Evolutionary conservation across 2,113 vertebrate genomes (phyloP).

Genomic region (Erinaceus europaeus): DNA sequence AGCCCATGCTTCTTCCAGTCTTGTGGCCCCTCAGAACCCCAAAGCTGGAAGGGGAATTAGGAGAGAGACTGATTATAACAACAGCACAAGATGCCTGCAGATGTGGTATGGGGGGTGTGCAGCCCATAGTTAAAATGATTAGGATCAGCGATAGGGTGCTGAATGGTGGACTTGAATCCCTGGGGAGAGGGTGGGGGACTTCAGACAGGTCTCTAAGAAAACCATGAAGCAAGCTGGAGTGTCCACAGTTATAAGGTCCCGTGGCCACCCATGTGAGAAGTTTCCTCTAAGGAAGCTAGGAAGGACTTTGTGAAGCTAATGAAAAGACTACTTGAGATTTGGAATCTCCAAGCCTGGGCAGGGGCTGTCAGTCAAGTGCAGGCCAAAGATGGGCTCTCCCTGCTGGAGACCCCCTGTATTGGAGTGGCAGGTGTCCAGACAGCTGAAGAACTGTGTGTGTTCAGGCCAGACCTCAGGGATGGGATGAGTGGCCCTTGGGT

Average conservation of each 20-base stretch:
- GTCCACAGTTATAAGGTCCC: not conserved
- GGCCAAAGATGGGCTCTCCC: not conserved
- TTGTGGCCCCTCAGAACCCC: not conserved
- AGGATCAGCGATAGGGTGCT: not conserved
- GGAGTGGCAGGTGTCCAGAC: not conserved
- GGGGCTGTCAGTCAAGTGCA: not conserved
- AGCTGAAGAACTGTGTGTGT: not conserved
- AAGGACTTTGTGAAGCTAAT: not conserved
- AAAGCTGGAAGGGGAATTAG: not conserved
- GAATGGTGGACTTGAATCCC: not conserved
- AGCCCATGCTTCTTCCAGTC: not conserved
- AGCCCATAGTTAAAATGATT: not conserved
- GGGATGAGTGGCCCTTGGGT: not conserved
- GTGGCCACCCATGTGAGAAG: not conserved
- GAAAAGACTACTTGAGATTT: not conserved
- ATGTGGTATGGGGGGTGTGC: not conserved
- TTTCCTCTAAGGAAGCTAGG: not conserved
- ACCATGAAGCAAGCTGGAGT: not conserved
- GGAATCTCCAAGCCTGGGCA: not conserved
- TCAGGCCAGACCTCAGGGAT: conserved; percentile 18
- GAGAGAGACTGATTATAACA: not conserved
- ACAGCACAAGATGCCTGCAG: not conserved
- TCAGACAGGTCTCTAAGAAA: not conserved
- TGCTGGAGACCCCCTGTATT: not conserved
- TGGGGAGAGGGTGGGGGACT: accelerated